Evolutionary conservation across 2,113 vertebrate genomes (phyloP).

Genomic region (Pomatostomus ruficeps): DNA sequence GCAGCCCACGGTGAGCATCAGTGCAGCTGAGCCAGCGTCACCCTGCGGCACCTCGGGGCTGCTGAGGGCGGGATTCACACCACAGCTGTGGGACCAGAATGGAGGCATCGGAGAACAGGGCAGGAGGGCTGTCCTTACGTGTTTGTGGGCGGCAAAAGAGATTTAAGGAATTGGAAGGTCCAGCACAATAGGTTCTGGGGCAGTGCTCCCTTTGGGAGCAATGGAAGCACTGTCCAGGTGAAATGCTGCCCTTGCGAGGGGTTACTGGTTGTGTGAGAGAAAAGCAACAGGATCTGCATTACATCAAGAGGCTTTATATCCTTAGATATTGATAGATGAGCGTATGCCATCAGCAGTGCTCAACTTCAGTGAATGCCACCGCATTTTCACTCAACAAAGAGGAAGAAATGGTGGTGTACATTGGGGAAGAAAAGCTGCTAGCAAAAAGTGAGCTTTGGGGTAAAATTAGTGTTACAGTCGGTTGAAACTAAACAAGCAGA

Average conservation of each 20-base stretch:
- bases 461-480: not conserved
- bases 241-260: not conserved
- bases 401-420: not conserved
- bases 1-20: conserved; percentile 67
- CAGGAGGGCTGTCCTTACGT: not conserved
- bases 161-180: not conserved
- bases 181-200: not conserved
- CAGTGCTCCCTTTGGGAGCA: not conserved
- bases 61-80: not conserved
- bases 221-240: not conserved
- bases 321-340: not conserved
- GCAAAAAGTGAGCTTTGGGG: not conserved
- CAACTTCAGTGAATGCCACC: not conserved
- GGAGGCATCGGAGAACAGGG: fast-evolving
- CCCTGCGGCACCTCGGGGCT: fast-evolving
- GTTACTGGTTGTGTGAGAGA: not conserved
- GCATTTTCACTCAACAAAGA: not conserved
- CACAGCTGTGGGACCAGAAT: fast-evolving
- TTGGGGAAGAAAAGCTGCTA: not conserved
- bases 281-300: not conserved
- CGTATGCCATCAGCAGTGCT: not conserved
- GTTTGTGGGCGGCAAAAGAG: not conserved
- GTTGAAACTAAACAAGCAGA: not conserved
- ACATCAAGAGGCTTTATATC: not conserved
- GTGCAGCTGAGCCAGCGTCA: fast-evolving